These are phyloP conservation scores for Pseudochromis fuscus DNA, from an alignment of 2,797 vertebrate species.

Conservation along the genomic window DNA sequence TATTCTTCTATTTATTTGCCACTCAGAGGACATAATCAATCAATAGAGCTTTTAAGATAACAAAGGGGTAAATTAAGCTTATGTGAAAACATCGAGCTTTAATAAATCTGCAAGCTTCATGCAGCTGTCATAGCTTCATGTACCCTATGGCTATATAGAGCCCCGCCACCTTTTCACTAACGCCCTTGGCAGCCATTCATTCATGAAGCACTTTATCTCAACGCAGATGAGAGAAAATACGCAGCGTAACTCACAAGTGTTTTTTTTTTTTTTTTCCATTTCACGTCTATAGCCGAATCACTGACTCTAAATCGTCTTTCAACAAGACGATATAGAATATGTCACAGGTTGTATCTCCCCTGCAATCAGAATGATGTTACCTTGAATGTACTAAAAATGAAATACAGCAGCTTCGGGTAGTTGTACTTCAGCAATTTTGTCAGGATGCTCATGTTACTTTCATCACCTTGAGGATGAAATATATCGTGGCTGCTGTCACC, in stretches of 20 bases:
- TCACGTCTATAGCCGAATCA: neutral
- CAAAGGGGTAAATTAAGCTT: slow-evolving; percentile 19
- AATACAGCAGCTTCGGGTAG: neutral
- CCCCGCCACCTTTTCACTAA: slow-evolving; percentile 6
- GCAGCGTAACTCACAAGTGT: neutral
- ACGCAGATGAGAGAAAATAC: slow-evolving; percentile 27
- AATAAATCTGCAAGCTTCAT: slow-evolving; percentile 29
- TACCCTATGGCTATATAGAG: slow-evolving; percentile 12
- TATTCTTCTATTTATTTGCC: slow-evolving; percentile 32
- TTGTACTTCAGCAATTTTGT: slow-evolving; percentile 13
- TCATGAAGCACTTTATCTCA: slow-evolving; percentile 28
- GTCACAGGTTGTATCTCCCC: neutral
- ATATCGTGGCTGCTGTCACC: slow-evolving; percentile 9
- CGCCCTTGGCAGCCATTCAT: slow-evolving; percentile 27
- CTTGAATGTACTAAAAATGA: slow-evolving; percentile 25
- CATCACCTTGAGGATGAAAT: slow-evolving; percentile 39
- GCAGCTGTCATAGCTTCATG: slow-evolving; percentile 1
- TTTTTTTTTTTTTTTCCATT: neutral
- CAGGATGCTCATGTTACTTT: slow-evolving; percentile 13
- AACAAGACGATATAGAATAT: slow-evolving; percentile 15
- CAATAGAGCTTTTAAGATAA: slow-evolving; percentile 41
- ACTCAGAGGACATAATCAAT: slow-evolving; percentile 29
- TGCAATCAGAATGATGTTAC: slow-evolving; percentile 25
- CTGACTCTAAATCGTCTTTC: slow-evolving; percentile 15
- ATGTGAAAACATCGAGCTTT: slow-evolving; percentile 30